Percentiles rank a stretch among this genome's conserved stretches.
Conservation (phyloP, 2,113 vertebrate species). For the Carassius gibelio region DNA sequence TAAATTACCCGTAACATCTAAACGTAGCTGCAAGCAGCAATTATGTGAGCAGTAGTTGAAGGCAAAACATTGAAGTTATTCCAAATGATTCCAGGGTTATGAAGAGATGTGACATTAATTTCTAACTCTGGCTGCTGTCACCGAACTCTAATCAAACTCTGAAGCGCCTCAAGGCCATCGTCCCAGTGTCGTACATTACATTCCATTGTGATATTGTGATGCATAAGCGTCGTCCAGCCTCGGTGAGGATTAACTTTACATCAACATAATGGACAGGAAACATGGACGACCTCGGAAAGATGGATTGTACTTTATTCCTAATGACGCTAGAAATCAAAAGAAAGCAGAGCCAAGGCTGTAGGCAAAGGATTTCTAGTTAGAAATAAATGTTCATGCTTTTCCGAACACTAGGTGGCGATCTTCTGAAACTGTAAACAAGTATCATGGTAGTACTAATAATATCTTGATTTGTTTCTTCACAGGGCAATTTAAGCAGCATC, state of each 20-base stretch:
- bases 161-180: too few relatives aligned
- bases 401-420: neutral
- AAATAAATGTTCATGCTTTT: neutral
- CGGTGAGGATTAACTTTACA: too few relatives aligned
- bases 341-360: neutral
- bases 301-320: too few relatives aligned
- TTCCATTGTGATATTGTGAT: too few relatives aligned
- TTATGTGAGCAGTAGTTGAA: neutral
- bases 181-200: too few relatives aligned
- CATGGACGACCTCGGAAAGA: too few relatives aligned
- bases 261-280: too few relatives aligned
- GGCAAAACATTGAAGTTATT: neutral
- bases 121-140: neutral
- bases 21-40: neutral
- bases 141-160: neutral
- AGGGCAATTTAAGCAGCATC: too few relatives aligned
- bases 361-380: neutral
- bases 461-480: neutral
- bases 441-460: neutral
- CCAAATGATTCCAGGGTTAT: neutral
- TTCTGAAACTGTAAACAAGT: neutral
- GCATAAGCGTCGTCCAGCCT: too few relatives aligned
- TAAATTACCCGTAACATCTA: neutral
- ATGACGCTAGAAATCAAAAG: neutral
- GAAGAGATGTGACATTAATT: neutral